Base-by-base conservation (phyloP, 2,113 vertebrate species). In the Pithys albifrons region DNA sequence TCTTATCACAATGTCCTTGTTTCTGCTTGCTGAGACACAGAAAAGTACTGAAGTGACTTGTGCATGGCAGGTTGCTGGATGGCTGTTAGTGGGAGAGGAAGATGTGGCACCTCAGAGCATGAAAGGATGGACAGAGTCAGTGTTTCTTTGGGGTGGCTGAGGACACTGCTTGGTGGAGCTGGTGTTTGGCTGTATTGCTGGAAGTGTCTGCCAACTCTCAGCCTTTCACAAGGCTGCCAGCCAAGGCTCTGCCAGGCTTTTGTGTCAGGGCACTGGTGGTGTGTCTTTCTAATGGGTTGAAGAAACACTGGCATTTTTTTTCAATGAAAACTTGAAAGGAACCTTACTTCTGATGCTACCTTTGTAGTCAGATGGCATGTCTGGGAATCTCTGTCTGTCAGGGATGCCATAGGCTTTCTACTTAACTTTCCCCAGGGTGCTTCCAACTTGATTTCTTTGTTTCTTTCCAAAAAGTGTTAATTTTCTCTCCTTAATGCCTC, bases 241-340 rank as follows among this genome's bases (percentile, higher is more conserved):
- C n/a, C 72, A 54, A 49, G 39, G 19, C 52, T 75, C 61, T 72
- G 43, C 33, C 4, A 3, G 41, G 37, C 37, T 57, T 35, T 73
- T 77, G 29, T 0, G 0, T 46, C 58, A 84, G 48, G 46, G 23
- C 57, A 19, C 13, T 64, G 57, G 6, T 81, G n/a, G 13, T 35
- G 48, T 54, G 48, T 18, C 23, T 37, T 62, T 19, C 29, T 39
- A 13, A 12, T 19, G 24, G 74, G 16, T 27, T 69, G 28, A 29
- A 69, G 14, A 54, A 61, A 35, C 46, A 41, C 10, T 18, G n/a
- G 10, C n/a, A 0, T 2, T 29, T 37, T 37, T 65, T 45, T 51
- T 45, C 70, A 35, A 20, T 70, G 62, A 22, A 82, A 69, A 48
- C 70, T 55, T 18, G 62, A 67, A 46, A 24, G 61, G 70, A 69